phyloP scores from a whole-genome alignment of 2,888 invertebrate genomes.

The Mantis religiosa region DNA sequence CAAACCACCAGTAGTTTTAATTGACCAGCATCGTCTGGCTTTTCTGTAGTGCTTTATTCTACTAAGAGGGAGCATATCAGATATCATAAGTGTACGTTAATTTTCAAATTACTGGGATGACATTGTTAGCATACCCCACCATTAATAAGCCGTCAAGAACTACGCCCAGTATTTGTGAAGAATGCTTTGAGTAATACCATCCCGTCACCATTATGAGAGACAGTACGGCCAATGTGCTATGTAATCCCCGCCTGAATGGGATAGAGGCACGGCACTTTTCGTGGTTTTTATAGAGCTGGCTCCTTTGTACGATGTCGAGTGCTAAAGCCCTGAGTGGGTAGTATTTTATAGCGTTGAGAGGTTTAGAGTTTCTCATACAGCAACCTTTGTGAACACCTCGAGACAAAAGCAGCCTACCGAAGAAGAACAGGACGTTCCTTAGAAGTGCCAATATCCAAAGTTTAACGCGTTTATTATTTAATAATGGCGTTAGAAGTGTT shows the following conservation, averaged over 20 bases:
- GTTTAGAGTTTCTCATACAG: neutral
- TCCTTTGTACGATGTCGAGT: neutral
- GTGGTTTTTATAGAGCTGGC: neutral
- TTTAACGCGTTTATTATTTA: neutral
- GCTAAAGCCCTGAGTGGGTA: neutral
- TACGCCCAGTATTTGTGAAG: neutral
- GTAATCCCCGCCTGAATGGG: neutral
- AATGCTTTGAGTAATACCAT: neutral
- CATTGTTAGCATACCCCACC: neutral
- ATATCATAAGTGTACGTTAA: neutral
- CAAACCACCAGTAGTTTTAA: too few species aligned
- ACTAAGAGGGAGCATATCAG: neutral
- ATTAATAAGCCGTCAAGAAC: neutral
- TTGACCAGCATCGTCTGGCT: neutral
- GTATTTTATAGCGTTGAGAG: neutral
- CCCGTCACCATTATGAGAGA: neutral
- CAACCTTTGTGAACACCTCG: neutral
- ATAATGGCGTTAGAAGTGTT: neutral
- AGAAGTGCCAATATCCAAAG: neutral
- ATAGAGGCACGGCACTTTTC: neutral
- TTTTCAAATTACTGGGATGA: neutral
- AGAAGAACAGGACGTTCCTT: neutral
- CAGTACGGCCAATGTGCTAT: neutral
- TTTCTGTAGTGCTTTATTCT: neutral
- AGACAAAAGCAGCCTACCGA: neutral